A percentile compares a stretch with the other conserved stretches of the same genome.
Conservation (phyloP, 2,797 vertebrate species). For the Pipistrellus nathusii region DNA sequence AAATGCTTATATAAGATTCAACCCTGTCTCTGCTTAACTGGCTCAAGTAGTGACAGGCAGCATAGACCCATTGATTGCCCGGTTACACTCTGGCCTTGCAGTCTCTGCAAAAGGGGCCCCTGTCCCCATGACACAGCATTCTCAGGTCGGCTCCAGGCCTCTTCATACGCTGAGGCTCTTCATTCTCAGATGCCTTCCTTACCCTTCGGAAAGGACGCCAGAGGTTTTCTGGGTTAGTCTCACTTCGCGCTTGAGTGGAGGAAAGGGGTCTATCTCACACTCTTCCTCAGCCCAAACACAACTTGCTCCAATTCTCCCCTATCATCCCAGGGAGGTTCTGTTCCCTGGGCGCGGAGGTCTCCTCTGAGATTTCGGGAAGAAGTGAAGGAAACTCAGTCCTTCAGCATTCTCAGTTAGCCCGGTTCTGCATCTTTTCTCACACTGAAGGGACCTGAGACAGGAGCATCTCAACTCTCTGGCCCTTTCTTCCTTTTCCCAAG, state of each 20-base stretch:
- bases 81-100: neutral
- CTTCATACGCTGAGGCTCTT: neutral
- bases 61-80: no score
- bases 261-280: neutral
- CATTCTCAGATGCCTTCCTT: neutral
- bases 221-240: conserved; percentile 2
- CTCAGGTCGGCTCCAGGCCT: neutral
- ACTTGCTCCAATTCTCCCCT: neutral
- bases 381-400: neutral
- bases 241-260: neutral
- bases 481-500: neutral
- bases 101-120: neutral
- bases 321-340: neutral
- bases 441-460: neutral
- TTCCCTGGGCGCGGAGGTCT: neutral
- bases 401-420: neutral
- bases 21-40: no score
- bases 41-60: no score
- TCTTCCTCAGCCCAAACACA: neutral
- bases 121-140: neutral
- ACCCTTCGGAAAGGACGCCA: neutral
- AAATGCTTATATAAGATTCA: no score
- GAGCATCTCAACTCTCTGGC: neutral
- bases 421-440: neutral
- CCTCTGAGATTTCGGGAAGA: neutral